These are phyloP conservation scores for Drosophila equinoxialis DNA, from an alignment of 1,140 invertebrate species.

Conservation along the genomic window DNA sequence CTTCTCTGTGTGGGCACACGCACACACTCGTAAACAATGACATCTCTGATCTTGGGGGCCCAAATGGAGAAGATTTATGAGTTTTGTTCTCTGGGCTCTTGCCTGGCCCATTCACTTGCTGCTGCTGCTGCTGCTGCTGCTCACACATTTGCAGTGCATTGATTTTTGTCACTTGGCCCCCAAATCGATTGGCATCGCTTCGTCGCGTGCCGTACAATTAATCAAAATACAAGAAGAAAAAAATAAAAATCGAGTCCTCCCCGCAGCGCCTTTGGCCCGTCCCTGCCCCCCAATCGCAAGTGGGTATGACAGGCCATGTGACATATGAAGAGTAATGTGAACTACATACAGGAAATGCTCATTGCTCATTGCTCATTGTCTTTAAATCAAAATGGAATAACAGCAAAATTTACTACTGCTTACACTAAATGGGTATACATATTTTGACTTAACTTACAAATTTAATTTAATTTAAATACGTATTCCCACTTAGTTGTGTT, in stretches of 20 bases:
- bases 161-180: conserved; percentile 70
- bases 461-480: too few species aligned
- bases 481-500: too few species aligned
- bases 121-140: conserved; percentile 30
- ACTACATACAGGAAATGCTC: conserved; percentile 35
- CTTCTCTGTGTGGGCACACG: conserved; percentile 53
- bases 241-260: neutral
- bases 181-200: conserved; percentile 60
- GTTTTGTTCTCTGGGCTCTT: conserved; percentile 30
- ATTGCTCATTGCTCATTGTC: conserved; percentile 42
- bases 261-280: neutral
- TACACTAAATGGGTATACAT: too few species aligned
- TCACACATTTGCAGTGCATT: conserved; percentile 71
- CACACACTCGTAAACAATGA: conserved; percentile 25
- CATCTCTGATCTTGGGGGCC: conserved; percentile 46
- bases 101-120: conserved; percentile 19
- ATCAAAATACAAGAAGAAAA: conserved; percentile 31
- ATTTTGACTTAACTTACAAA: too few species aligned
- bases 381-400: neutral
- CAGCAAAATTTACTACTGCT: too few species aligned
- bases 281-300: conserved; percentile 24
- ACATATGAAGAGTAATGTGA: conserved; percentile 51
- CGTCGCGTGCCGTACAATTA: conserved; percentile 67
- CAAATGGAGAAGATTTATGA: conserved; percentile 59
- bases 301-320: conserved; percentile 38